Base-by-base conservation (phyloP, 2,797 vertebrate genomes). In the Pipistrellus kuhlii region DNA sequence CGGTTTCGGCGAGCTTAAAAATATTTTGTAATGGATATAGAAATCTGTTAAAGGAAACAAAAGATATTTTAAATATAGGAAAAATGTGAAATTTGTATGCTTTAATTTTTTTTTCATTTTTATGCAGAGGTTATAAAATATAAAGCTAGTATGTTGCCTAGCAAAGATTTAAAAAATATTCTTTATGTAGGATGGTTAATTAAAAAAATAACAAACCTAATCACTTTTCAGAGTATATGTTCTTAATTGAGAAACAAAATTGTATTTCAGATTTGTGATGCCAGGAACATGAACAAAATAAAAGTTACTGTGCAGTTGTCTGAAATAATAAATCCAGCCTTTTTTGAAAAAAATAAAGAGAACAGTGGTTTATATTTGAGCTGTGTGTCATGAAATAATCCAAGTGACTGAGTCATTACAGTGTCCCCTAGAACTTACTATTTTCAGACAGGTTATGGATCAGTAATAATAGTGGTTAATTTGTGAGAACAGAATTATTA, bases 301-400 rank as follows among this genome's bases (percentile, higher is more conserved):
- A 77, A 84, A 89, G 59, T 86, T 57, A 89, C 91, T 55, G 8
- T 96, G 69, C 53, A 68, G 38, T 78, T 88, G 27, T 92, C 81
- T 76, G 77, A 89, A 94, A 85, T 27, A 98, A 97, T 97, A 97
- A 97, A 97, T 78, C 12, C 78, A 18, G 82, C 46, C 80, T 90
- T 90, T 94, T 85, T 9, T 90, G 82, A 35, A 68, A 68, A 44
- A 44, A 44, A 44, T 44, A 44, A 44, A 68, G n/a, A 68, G 64
- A 68, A 68, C 17, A 44, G 25, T 91, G 51, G 21, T 87, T 82
- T 82, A 75, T 46, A 85, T 57, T 78, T 88, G 41, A 78, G 8
- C 20, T 84, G 77, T 88, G 46, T 62, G 4, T 78, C 30, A n/a
- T 87, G 78, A 55, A 35, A 59, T 88, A 46, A 15, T 41, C 38